Evolutionary conservation across 2,797 vertebrate genomes (phyloP).

Genomic region (Clarias pachynema): DNA sequence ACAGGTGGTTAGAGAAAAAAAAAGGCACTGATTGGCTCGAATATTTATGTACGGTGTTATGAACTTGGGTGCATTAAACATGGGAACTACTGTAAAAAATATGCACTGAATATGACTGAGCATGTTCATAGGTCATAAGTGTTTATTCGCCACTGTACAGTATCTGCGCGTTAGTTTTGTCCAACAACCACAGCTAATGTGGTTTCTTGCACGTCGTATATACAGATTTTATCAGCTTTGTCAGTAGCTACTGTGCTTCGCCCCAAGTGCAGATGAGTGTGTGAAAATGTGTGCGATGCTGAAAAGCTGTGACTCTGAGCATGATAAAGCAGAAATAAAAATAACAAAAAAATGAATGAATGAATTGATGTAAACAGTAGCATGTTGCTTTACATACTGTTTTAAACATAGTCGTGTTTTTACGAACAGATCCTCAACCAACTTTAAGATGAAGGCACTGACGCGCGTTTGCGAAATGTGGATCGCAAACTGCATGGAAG

Average conservation of each 20-base stretch:
- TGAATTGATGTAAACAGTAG: not conserved
- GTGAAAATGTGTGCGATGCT: not conserved
- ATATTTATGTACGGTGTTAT: not conserved
- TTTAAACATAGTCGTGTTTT: not conserved
- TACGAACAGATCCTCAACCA: slow-evolving; percentile 77
- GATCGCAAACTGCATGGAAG: slow-evolving; percentile 89
- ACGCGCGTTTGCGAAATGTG: slow-evolving; percentile 89
- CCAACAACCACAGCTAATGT: not conserved
- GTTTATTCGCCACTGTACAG: not conserved
- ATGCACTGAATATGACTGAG: slow-evolving; percentile 41
- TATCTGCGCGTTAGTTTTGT: not conserved
- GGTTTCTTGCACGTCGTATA: not conserved
- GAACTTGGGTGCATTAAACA: not conserved
- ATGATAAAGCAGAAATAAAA: not conserved
- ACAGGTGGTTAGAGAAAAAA: not conserved
- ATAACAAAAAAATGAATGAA: not conserved
- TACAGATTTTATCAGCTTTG: slow-evolving; percentile 3
- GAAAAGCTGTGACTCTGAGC: not conserved
- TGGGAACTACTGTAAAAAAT: slow-evolving; percentile 1
- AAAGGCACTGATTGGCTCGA: not conserved
- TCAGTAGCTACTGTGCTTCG: not conserved
- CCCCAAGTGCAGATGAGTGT: not conserved
- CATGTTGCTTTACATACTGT: not conserved
- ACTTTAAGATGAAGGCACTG: slow-evolving; percentile 87
- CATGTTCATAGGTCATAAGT: not conserved